Evolutionary conservation across 2,113 vertebrate genomes (phyloP), one percentile per base, ranked within the genome.

Genomic region (Festucalex cinctus): DNA sequence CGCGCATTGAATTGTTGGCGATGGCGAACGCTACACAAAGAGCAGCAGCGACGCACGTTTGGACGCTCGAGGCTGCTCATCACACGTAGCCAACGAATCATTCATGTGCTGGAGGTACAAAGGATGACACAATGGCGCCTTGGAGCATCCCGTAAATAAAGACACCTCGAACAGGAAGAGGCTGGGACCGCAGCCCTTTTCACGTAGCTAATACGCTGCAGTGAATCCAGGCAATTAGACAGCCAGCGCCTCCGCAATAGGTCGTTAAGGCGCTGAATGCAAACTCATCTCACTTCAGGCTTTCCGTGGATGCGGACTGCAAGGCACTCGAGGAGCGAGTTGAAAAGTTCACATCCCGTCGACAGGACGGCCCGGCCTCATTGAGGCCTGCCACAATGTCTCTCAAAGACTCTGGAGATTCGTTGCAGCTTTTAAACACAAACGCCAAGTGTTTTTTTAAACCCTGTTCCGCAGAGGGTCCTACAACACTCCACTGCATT

Each of bases 201-300:
- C 94, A 94, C 92, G 93, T 93, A 91, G 93, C 90, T 91, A 91
- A 89, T 91, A 93, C 90, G 92, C 91, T 90, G n/a, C 77, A 92
- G 94, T 94, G 93, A 94, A 95, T 91, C 90, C 89, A 94, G 95
- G 93, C 94, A 96, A 96, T 97, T 95, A 96, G 93, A 93, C 93
- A 70, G 90, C 84, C 0, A 81, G 91, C 92, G 93, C 92, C 90
- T n/a, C n/a, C n/a, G n/a, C n/a, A n/a, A n/a, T n/a, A n/a, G n/a
- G n/a, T n/a, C n/a, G n/a, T n/a, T n/a, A n/a, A n/a, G n/a, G n/a
- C n/a, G n/a, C n/a, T n/a, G 94, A 96, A 96, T 94, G 92, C 91
- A 86, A 92, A 83, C 86, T 85, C 70, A 86, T 92, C 88, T 93
- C 83, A 93, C 91, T 92, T 90, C 92, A 93, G 91, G 90, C 78